Evolutionary conservation across 2,888 invertebrate species (phyloP).

Genomic region (Lydus trimaculatus): DNA sequence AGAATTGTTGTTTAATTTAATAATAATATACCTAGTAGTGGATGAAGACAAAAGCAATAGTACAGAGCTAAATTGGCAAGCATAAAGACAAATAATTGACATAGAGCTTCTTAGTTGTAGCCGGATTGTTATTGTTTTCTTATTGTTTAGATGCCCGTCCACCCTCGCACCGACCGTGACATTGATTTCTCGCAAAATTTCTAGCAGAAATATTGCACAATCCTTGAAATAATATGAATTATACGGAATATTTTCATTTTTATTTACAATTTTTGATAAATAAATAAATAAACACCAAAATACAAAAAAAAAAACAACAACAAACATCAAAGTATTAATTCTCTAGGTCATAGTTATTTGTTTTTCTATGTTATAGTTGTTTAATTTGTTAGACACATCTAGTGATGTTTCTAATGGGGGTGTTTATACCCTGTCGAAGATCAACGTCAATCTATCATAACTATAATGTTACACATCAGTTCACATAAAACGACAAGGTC

Average conservation of each 20-base stretch:
- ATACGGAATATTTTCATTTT: background rate
- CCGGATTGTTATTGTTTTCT: too few relatives aligned
- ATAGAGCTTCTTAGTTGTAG: too few relatives aligned
- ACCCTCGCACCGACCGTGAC: too few relatives aligned
- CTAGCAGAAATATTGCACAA: too few relatives aligned
- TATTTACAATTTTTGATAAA: background rate
- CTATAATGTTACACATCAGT: constrained; percentile 1
- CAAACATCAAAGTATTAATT: background rate
- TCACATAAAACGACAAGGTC: background rate
- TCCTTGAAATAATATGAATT: background rate
- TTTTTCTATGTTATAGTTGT: background rate
- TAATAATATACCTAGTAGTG: too few relatives aligned
- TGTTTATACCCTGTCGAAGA: constrained; percentile 1
- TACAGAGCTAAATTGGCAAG: too few relatives aligned
- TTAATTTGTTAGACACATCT: background rate
- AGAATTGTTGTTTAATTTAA: too few relatives aligned
- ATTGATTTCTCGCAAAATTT: too few relatives aligned
- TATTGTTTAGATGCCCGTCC: too few relatives aligned
- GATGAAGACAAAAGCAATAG: too few relatives aligned
- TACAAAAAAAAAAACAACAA: too few relatives aligned
- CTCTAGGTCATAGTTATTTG: background rate
- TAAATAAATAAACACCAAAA: background rate
- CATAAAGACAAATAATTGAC: too few relatives aligned
- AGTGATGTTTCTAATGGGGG: background rate
- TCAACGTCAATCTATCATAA: constrained; percentile 1